Percentiles rank a stretch among this genome's conserved stretches.
phyloP scores from a whole-genome alignment of 2,797 vertebrate genomes.

The Glossophaga mutica region DNA sequence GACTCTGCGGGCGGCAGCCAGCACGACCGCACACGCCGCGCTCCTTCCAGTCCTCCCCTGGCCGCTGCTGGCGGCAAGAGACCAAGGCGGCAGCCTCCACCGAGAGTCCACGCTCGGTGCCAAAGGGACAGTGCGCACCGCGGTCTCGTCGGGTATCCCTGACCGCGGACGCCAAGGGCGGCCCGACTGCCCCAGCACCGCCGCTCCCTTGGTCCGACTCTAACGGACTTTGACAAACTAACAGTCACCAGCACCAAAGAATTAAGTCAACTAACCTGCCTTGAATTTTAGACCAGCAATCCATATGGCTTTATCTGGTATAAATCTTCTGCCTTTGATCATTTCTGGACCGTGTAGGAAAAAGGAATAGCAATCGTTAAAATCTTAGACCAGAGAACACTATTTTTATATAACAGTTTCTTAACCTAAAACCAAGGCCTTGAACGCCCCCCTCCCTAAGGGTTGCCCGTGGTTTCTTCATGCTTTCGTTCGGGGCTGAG shows the following conservation, averaged over 20 bases:
- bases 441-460: slow-evolving; percentile 45
- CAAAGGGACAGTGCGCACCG: background rate
- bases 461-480: slow-evolving; percentile 11
- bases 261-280: slow-evolving; percentile 76
- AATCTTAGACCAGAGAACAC: slow-evolving; percentile 41
- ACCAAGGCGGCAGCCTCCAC: background rate
- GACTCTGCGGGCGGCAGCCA: background rate
- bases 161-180: background rate
- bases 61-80: background rate
- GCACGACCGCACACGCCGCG: background rate
- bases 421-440: slow-evolving; percentile 54
- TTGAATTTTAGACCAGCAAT: slow-evolving; percentile 76
- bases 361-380: slow-evolving; percentile 66
- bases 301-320: slow-evolving; percentile 70
- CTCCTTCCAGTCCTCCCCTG: background rate
- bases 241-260: slow-evolving; percentile 76
- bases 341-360: slow-evolving; percentile 63
- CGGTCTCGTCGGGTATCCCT: background rate
- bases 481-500: slow-evolving; percentile 12
- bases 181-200: background rate
- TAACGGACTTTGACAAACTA: slow-evolving; percentile 53
- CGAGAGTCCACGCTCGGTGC: background rate
- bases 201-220: slow-evolving; percentile 12
- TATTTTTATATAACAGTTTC: slow-evolving; percentile 61
- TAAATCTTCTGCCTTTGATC: slow-evolving; percentile 72